phyloP scores from a whole-genome alignment of 2,797 vertebrate genomes.

The Xiphophorus birchmanni region DNA sequence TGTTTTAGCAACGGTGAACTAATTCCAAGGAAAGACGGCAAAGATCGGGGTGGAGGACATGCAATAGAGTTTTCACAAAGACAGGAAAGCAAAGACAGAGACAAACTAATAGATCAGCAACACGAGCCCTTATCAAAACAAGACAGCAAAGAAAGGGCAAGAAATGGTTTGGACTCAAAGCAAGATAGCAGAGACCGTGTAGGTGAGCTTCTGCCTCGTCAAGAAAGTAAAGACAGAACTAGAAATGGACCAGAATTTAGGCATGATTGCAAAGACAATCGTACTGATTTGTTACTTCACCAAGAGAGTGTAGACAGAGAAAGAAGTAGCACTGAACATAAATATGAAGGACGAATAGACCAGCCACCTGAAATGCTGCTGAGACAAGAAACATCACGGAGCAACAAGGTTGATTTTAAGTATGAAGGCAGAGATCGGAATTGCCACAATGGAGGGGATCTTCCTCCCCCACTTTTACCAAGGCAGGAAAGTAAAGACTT shows the following conservation, averaged over 20 bases:
- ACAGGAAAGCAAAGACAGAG: slow-evolving; percentile 90
- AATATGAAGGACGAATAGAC: slow-evolving; percentile 76
- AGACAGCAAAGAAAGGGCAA: slow-evolving; percentile 73
- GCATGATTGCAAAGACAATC: slow-evolving; percentile 73
- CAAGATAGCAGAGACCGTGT: slow-evolving; percentile 73
- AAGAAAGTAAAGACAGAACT: slow-evolving; percentile 74
- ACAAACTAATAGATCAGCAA: slow-evolving; percentile 74
- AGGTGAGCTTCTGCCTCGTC: slow-evolving; percentile 68
- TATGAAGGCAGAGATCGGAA: slow-evolving; percentile 68
- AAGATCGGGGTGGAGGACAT: slow-evolving; percentile 64
- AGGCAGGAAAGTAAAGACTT: slow-evolving; percentile 84
- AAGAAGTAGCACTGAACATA: slow-evolving; percentile 77
- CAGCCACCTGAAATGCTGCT: slow-evolving; percentile 77
- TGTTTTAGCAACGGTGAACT: slow-evolving; percentile 69
- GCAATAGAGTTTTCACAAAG: slow-evolving; percentile 76
- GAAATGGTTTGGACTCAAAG: slow-evolving; percentile 69
- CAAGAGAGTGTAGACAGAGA: slow-evolving; percentile 78
- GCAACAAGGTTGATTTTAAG: slow-evolving; percentile 71
- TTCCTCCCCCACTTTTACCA: slow-evolving; percentile 63
- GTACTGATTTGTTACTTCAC: slow-evolving; percentile 63
- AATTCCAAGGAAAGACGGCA: slow-evolving; percentile 72
- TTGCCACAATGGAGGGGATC: slow-evolving; percentile 66
- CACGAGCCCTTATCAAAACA: slow-evolving; percentile 77
- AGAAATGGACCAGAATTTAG: slow-evolving; percentile 69
- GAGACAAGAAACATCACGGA: slow-evolving; percentile 84